phyloP scores from a whole-genome alignment of 1,140 invertebrate genomes.

The Coenobita brevimanus region DNA sequence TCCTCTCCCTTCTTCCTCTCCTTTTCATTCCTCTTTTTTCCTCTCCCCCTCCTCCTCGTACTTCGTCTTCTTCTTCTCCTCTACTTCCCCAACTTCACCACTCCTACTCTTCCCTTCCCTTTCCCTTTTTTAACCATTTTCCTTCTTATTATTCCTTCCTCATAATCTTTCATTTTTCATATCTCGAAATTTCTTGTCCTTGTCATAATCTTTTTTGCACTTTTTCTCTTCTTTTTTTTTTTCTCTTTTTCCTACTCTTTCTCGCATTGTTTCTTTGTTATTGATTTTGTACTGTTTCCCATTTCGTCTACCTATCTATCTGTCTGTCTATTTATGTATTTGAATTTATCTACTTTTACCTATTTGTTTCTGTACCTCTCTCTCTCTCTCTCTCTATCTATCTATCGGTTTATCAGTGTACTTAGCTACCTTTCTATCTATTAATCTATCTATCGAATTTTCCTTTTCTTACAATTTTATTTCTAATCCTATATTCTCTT shows the following conservation, averaged over 20 bases:
- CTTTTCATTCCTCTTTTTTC: background rate
- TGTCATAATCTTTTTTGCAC: no score
- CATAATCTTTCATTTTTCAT: background rate
- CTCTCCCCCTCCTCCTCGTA: background rate
- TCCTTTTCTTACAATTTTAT: background rate
- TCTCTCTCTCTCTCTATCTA: background rate
- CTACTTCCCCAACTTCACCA: no score
- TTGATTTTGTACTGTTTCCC: background rate
- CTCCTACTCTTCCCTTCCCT: background rate
- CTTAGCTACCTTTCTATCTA: background rate
- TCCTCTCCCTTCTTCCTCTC: background rate
- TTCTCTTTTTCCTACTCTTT: background rate
- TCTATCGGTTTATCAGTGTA: background rate
- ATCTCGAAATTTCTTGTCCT: background rate
- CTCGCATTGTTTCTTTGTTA: background rate
- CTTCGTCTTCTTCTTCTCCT: background rate
- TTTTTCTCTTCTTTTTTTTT: background rate
- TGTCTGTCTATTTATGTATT: background rate
- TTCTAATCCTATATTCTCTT: no score
- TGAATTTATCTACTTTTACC: background rate
- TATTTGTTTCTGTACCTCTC: background rate
- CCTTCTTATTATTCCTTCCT: background rate
- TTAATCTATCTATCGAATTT: background rate
- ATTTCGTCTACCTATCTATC: background rate
- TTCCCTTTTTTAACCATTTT: background rate